A percentile compares a stretch with the other conserved stretches of the same genome.
These are phyloP conservation scores for Fragum fragum DNA, from an alignment of 2,888 invertebrate species.

Conservation along the genomic window DNA sequence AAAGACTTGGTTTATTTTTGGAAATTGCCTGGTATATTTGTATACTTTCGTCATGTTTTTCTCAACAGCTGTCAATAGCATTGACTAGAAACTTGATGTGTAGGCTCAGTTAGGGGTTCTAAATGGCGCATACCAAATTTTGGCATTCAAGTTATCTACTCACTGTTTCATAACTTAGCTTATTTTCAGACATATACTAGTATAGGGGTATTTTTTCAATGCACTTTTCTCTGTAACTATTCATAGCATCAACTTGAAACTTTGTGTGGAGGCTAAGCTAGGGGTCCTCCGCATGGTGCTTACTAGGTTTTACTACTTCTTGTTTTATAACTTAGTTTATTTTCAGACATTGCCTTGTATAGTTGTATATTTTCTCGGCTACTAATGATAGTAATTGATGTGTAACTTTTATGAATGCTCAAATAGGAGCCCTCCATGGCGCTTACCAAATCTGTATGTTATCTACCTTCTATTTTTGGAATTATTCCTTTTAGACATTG, in stretches of 20 bases:
- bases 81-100: constrained; percentile 8
- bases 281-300: too few relatives aligned
- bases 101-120: neutral
- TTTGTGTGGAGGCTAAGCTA: too few relatives aligned
- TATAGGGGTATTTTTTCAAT: too few relatives aligned
- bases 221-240: too few relatives aligned
- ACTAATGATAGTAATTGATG: too few relatives aligned
- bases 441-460: too few relatives aligned
- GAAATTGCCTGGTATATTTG: neutral
- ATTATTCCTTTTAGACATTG: too few relatives aligned
- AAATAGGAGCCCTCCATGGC: too few relatives aligned
- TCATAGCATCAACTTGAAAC: too few relatives aligned
- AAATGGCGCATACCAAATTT: neutral
- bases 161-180: constrained; percentile 9
- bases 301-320: too few relatives aligned
- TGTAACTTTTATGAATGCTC: too few relatives aligned
- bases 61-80: neutral
- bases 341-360: neutral
- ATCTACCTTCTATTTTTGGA: too few relatives aligned
- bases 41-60: neutral
- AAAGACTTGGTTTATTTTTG: neutral
- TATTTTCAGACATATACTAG: neutral
- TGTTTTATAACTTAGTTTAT: constrained; percentile 10
- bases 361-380: neutral
- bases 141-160: neutral